phyloP scores from a whole-genome alignment of 1,140 invertebrate species.

The Sycobia sp. region DNA sequence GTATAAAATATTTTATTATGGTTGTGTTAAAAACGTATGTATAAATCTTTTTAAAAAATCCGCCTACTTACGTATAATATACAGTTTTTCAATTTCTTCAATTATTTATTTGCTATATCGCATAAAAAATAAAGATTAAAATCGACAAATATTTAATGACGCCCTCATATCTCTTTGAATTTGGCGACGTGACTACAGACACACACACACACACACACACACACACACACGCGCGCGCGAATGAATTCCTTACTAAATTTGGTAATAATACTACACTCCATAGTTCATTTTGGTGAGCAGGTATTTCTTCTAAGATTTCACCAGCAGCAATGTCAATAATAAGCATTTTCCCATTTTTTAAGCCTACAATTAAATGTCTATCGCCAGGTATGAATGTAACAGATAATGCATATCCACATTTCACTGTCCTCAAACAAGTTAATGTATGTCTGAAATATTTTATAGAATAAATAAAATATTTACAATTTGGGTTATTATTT shows the following conservation, averaged over 20 bases:
- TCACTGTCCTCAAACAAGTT: constrained; percentile 81
- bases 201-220: no score
- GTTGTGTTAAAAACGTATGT: no score
- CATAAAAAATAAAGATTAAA: no score
- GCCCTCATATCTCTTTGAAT: no score
- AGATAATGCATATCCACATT: constrained; percentile 72
- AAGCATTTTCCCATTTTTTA: constrained; percentile 84
- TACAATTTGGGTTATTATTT: constrained; percentile 15
- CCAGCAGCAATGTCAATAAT: constrained; percentile 87
- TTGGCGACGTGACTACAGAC: no score
- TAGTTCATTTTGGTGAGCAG: constrained; percentile 81
- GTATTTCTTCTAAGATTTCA: constrained; percentile 75
- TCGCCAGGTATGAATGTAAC: constrained; percentile 91
- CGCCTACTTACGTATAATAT: no score
- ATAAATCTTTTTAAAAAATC: no score
- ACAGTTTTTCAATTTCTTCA: no score
- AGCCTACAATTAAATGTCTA: constrained; percentile 85
- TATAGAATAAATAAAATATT: constrained; percentile 1
- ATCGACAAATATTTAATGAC: no score
- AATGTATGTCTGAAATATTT: constrained; percentile 69
- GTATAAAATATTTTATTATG: no score
- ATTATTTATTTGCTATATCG: no score
- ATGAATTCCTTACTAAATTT: constrained; percentile 68
- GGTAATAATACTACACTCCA: constrained; percentile 79
- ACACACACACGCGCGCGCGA: no score